Percentiles rank a stretch among this genome's conserved stretches.
phyloP scores from a whole-genome alignment of 2,113 vertebrate genomes.

The Datnioides undecimradiatus region DNA sequence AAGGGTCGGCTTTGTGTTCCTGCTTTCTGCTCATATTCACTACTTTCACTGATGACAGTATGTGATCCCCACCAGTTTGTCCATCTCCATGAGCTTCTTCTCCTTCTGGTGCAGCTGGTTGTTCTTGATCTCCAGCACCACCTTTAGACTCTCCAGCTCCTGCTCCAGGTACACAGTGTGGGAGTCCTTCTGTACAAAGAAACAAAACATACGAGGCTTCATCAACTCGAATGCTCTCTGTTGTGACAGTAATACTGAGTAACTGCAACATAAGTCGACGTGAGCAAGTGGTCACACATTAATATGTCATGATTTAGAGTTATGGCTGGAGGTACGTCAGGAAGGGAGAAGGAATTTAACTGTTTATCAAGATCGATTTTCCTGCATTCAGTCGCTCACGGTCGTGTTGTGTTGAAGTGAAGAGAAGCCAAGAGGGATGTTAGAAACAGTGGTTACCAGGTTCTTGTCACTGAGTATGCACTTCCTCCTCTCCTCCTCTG shows the following conservation, averaged over 20 bases:
- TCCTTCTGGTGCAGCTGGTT: constrained; percentile 94
- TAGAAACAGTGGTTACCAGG: constrained; percentile 81
- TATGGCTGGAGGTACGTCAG: too few species aligned
- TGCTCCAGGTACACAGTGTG: constrained; percentile 93
- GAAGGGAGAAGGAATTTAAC: too few species aligned
- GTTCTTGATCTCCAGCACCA: constrained; percentile 96
- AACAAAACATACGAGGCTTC: background rate
- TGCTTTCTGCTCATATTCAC: background rate
- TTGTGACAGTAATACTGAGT: background rate
- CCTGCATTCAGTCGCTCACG: background rate
- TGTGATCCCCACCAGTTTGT: constrained; percentile 88
- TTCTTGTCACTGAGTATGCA: constrained; percentile 87
- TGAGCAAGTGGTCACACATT: background rate
- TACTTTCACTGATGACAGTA: too few species aligned
- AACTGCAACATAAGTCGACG: background rate
- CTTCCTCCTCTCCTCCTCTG: constrained; percentile 89
- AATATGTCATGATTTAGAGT: too few species aligned
- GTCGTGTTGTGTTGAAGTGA: too few species aligned
- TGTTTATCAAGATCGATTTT: too few species aligned
- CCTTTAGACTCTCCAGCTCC: constrained; percentile 96
- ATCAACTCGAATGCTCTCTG: background rate
- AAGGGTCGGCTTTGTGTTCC: too few species aligned
- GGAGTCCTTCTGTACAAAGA: constrained; percentile 88
- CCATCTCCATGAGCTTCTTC: constrained; percentile 94
- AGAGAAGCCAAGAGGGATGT: background rate